phyloP scores from a whole-genome alignment of 2,113 vertebrate genomes.

The Leptobrachium leishanense region DNA sequence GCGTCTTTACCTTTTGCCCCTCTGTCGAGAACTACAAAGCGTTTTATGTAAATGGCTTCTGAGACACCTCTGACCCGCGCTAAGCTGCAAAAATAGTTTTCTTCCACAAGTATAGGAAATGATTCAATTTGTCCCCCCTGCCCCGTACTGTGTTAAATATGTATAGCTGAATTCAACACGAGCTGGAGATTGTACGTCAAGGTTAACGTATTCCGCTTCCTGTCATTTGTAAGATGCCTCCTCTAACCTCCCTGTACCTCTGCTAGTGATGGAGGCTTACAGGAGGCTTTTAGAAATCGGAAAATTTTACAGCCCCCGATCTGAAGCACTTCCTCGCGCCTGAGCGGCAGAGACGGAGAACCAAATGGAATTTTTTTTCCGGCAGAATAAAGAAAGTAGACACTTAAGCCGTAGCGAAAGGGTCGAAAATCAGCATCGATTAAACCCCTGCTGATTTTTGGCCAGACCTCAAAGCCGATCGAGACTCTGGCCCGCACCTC shows the following conservation, averaged over 20 bases:
- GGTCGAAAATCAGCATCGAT: not conserved
- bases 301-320: not conserved
- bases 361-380: not conserved
- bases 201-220: slow-evolving; percentile 37
- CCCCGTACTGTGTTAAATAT: slow-evolving; percentile 28
- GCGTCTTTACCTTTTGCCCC: slow-evolving; percentile 9
- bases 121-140: slow-evolving; percentile 17
- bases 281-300: slow-evolving; percentile 9
- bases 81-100: slow-evolving; percentile 32
- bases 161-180: slow-evolving; percentile 26
- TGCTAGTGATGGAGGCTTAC: not conserved
- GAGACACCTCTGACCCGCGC: slow-evolving; percentile 24
- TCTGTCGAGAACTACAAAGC: slow-evolving; percentile 35
- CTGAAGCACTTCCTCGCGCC: not conserved
- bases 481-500: too few species aligned
- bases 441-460: not conserved
- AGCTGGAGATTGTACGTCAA: not conserved
- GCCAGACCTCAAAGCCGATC: too few species aligned
- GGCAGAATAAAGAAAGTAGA: not conserved
- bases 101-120: slow-evolving; percentile 2
- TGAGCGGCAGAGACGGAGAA: not conserved
- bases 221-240: slow-evolving; percentile 31
- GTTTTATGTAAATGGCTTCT: slow-evolving; percentile 39
- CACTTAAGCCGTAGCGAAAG: too few species aligned
- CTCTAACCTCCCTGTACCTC: slow-evolving; percentile 12